Percentiles rank a stretch among this genome's conserved stretches.
These are phyloP conservation scores for Pelmatolapia mariae DNA, from an alignment of 2,113 vertebrate species.

Conservation along the genomic window DNA sequence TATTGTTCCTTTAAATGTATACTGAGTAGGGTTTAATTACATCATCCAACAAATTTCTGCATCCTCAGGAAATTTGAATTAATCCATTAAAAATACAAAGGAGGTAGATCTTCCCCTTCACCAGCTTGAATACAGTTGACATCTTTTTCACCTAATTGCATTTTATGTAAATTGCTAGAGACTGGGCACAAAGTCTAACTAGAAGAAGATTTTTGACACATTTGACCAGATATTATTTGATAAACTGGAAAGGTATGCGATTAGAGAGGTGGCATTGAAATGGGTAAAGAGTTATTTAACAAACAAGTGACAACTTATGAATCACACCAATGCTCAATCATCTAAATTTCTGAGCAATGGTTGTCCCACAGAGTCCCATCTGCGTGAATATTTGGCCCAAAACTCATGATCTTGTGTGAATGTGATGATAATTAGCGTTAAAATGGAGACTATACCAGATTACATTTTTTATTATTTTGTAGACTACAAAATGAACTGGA, in stretches of 20 bases:
- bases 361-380: not conserved
- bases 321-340: not conserved
- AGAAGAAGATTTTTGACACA: not conserved
- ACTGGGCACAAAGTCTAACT: not conserved
- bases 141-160: not conserved
- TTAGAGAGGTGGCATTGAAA: not conserved
- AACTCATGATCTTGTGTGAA: not conserved
- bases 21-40: not conserved
- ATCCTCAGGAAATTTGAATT: rapidly evolving
- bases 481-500: not conserved
- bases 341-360: not conserved
- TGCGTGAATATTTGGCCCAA: not conserved
- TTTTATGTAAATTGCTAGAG: not conserved
- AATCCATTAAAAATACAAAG: not conserved
- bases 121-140: not conserved
- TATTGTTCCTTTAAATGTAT: not conserved
- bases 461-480: not conserved
- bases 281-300: not conserved
- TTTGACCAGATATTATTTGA: not conserved
- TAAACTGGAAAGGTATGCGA: not conserved
- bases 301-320: not conserved
- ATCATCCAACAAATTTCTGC: not conserved
- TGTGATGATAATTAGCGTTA: not conserved
- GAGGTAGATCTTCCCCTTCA: rapidly evolving
- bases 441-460: not conserved